Base-by-base conservation (phyloP, 2,113 vertebrate genomes). In the Euleptes europaea region DNA sequence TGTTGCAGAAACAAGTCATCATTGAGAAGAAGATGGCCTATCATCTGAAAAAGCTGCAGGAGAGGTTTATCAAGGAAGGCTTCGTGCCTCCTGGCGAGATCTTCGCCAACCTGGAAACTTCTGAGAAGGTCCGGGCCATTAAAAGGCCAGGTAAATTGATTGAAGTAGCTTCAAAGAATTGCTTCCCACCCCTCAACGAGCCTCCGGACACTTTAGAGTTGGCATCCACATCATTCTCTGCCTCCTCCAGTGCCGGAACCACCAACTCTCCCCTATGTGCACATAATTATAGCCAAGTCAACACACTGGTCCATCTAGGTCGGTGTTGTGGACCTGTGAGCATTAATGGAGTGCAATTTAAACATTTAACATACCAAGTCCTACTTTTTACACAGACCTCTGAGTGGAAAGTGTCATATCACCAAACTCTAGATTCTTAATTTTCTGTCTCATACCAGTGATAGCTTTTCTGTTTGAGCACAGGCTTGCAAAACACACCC, bases 21-120 rank as follows among this genome's bases (percentile, higher is more conserved):
- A 44, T 94, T 73, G 94, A 95, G 87, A 94, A 90, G 90, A 94
- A 94, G 88, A 94, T 94, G 94, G 93, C 92, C 21, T 86, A 90
- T 80, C 94, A 94, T 82, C 88, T 94, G 89, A 89, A 84, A 86
- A 95, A 92, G 85, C 84, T 94, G 82, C 91, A 94, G 67, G 86
- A 90, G 15, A 79, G 54, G 44, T 40, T 85, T n/a, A 51, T 63
- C 40, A 72, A 10, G 38, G 84, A 80, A 28, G 67, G 84, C 13
- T 40, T 85, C 54, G 11, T 80, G 51, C 69, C 84, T 26, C 28
- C 82, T 4, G 33, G 5, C 4, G 47, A n/a, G 33, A 28, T 67
- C 19, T 31, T 67, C 44, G 2, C 14, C 11, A 1, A 3, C 3
- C 3, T 0, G 1, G 6, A 5, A 28, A 2, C 1, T 63, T 26